These are phyloP conservation scores for Hydrolagus affinis DNA, from an alignment of 2,113 vertebrate genomes.

Conservation along the genomic window DNA sequence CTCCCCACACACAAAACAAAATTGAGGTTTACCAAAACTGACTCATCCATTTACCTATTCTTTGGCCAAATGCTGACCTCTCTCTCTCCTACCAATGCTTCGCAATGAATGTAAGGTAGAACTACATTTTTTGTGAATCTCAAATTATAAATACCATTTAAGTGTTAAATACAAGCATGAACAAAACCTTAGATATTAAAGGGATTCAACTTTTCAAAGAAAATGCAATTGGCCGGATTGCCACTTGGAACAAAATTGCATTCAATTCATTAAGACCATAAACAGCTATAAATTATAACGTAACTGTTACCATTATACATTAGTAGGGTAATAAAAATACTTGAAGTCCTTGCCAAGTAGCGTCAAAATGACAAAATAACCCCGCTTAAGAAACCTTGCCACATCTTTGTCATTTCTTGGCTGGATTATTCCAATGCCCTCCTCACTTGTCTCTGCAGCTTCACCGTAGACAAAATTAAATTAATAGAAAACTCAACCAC, in stretches of 20 bases:
- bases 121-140: neutral
- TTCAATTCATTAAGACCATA: neutral
- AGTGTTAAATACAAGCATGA: neutral
- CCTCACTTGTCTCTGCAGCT: no score
- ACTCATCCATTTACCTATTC: no score
- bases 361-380: no score
- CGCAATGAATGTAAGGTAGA: neutral
- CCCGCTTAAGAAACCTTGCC: no score
- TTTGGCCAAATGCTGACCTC: no score
- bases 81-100: neutral
- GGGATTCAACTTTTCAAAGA: neutral
- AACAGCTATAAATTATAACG: neutral
- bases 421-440: no score
- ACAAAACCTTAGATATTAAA: neutral
- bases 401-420: no score
- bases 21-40: no score
- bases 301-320: neutral
- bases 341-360: neutral
- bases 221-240: slow-evolving; percentile 11
- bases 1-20: no score
- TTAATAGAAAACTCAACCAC: no score
- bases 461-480: no score
- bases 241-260: neutral
- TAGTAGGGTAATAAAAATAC: neutral
- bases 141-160: neutral